Base-by-base conservation (phyloP, 1,140 invertebrate genomes). In the Drosophila biarmipes region DNA sequence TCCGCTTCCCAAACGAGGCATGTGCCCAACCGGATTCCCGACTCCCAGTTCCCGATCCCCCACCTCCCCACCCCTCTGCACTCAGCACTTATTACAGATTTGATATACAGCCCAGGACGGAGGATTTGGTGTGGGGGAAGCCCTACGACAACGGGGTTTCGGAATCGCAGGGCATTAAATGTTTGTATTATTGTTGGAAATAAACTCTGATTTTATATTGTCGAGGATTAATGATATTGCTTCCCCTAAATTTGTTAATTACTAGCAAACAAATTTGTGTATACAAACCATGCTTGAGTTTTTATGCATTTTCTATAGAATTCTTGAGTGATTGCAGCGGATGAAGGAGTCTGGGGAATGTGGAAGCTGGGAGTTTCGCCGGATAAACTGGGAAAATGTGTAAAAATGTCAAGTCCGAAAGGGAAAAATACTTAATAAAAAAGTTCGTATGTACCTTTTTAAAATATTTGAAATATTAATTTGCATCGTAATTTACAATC, bases 161-260 rank as follows among this genome's bases (percentile, higher is more conserved):
- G 57, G 59, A 48, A 35, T 66, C 62, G 43, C 77, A 45, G 55
- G 64, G 77, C 63, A 46, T 73, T 62, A 48, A 62, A 80, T 87
- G 84, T 87, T 82, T 87, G 84, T 87, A 84, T 89, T 89, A 89
- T 89, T 87, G 84, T 89, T 89, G 84, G 76, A 89, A 89, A 89
- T 89, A 89, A 89, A 89, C 84, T 87, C 82, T 53, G 84, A 89
- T 73, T 89, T 84, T 84, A 89, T 89, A 87, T 84, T 89, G 84
- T 84, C 82, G 84, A 56, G 68, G 63, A 89, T 89, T 89, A 89
- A 89, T 89, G 84, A 89, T 89, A 89, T 89, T 90, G 84, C 84
- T 78, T 89, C 84, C 79, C 79, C 76, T 90, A 89, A 89, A 90
- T 89, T 84, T 90, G 79, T 89, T 89, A 89, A 89, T 89, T 89